Evolutionary conservation across 2,888 invertebrate genomes (phyloP), one percentile per base, ranked within the genome.

Genomic region (Drosophila mettleri): DNA sequence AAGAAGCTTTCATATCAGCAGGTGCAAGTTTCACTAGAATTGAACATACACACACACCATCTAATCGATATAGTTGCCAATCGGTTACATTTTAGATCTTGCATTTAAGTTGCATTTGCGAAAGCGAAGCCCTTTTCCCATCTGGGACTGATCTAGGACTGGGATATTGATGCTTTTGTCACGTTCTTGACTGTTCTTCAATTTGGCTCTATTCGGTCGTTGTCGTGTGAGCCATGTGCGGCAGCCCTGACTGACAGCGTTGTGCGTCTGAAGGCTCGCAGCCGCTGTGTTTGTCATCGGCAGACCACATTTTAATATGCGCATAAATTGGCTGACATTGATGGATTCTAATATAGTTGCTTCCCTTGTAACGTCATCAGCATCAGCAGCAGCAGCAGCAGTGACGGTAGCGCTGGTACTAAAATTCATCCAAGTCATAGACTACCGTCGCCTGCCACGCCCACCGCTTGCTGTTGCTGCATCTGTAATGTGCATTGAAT

Each of bases 251-350:
- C 52, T 53, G 39, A 10, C 39, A 39, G 24, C 12, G 24, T 36
- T 27, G 53, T 24, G 60, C 34, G 24, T 57, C n/a, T 58, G 58
- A 68, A 55, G 68, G 69, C 74, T 59, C 53, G 52, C 43, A 69
- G 45, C 49, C 46, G 63, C 46, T 71, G 72, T 80, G 85, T 84
- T 86, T 86, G 88, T 83, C 85, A 87, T 66, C 79, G 79, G 70
- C 86, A 86, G 85, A 83, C 85, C 85, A 68, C 83, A 83, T 83
- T 85, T 85, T 86, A 87, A 86, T 86, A 86, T 86, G 86, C 88
- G 79, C 88, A 86, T 85, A 86, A 86, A 86, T 83, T 86, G 86
- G 79, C 69, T 83, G 83, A 81, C 88, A 88, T 86, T 86, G 85
- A 87, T 86, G 86, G 86, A 79, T 87, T 80, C 88, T 86, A 87